A percentile compares a stretch with the other conserved stretches of the same genome.
phyloP scores from a whole-genome alignment of 37 sponge, comb jelly and placozoan genomes.

The Dysidea cf. avara region DNA sequence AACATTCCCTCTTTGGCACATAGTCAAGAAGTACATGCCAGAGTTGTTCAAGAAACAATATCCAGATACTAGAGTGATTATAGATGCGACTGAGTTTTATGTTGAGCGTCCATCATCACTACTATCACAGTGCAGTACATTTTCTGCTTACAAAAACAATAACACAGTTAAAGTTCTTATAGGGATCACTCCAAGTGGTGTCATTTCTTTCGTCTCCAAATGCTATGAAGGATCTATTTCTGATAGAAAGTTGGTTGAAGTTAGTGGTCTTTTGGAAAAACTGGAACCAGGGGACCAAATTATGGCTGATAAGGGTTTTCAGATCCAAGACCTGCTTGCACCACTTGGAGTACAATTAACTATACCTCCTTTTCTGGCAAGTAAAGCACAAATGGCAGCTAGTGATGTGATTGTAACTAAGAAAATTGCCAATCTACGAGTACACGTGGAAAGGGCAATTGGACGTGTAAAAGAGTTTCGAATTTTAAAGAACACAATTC shows the following conservation, averaged over 20 bases:
- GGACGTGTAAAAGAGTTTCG: conserved; percentile 22
- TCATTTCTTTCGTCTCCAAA: conserved; percentile 45
- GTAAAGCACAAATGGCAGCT: background rate
- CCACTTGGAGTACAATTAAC: conserved; percentile 7
- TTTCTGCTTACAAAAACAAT: conserved; percentile 43
- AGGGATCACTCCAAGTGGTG: conserved; percentile 52
- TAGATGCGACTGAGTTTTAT: conserved; percentile 51
- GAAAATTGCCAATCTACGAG: conserved; percentile 12
- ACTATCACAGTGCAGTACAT: conserved; percentile 35
- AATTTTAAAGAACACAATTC: conserved; percentile 2
- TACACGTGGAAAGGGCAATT: conserved; percentile 36
- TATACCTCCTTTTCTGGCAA: conserved; percentile 25
- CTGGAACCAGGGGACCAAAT: conserved; percentile 39
- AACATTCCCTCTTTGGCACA: background rate
- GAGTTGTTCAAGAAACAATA: conserved; percentile 25
- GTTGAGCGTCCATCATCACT: conserved; percentile 33
- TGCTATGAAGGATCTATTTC: conserved; percentile 46
- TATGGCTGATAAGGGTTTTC: conserved; percentile 60
- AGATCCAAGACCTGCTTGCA: conserved; percentile 16
- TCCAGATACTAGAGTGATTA: conserved; percentile 24
- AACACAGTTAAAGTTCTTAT: conserved; percentile 55
- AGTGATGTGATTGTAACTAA: conserved; percentile 11
- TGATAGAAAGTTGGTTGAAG: conserved; percentile 27
- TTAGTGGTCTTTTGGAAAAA: conserved; percentile 28
- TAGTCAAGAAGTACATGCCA: conserved; percentile 22